Conservation (phyloP, 2,113 vertebrate genomes). For the Arizona elegans region DNA sequence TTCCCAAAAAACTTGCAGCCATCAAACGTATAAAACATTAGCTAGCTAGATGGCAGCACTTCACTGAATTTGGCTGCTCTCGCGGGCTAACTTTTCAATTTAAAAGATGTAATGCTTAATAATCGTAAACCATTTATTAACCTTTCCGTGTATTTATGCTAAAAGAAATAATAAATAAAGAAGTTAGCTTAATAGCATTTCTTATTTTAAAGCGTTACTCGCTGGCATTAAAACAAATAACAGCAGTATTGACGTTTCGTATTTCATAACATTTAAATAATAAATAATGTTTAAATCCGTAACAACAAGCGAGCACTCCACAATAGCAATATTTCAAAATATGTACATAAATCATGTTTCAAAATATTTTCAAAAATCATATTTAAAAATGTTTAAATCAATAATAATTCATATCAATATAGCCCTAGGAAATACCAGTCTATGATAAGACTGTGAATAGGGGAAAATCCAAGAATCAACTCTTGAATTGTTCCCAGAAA, state of each 20-base stretch:
- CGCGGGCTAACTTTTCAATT: neutral
- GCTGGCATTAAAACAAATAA: neutral
- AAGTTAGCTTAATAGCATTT: neutral
- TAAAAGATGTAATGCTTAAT: neutral
- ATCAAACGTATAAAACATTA: too few relatives aligned
- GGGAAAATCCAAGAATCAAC: neutral
- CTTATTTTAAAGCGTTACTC: neutral
- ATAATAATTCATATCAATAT: neutral
- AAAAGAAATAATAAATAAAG: neutral
- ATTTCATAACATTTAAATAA: neutral
- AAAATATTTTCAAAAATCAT: neutral
- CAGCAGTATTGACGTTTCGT: neutral
- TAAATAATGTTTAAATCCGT: neutral
- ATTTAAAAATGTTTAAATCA: neutral
- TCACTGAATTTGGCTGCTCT: neutral
- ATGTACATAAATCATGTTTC: neutral
- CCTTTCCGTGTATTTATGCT: neutral
- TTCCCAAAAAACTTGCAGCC: neutral
- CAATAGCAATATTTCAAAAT: neutral
- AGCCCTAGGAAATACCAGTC: neutral
- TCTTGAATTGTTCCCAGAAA: neutral
- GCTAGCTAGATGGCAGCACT: neutral
- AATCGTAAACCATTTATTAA: neutral
- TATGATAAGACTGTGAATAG: neutral
- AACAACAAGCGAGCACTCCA: neutral